These are phyloP conservation scores for Sigmodon hispidus DNA, from an alignment of 2,113 vertebrate genomes.

Conservation along the genomic window DNA sequence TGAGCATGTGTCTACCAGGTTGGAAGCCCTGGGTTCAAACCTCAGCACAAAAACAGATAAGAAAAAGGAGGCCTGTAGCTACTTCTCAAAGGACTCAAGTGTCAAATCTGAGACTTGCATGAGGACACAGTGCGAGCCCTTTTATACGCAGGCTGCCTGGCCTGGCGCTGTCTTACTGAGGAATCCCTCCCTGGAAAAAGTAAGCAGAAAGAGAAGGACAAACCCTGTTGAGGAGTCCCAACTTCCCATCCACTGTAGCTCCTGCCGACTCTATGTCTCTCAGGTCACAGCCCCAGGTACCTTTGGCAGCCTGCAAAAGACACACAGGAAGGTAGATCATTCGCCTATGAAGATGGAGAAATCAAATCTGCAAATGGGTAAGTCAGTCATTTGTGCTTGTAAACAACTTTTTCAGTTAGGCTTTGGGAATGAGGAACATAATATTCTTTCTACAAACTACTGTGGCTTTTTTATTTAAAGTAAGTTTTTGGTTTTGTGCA, in stretches of 20 bases:
- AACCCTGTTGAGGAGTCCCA: background rate
- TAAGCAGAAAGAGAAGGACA: background rate
- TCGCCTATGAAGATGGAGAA: constrained; percentile 46
- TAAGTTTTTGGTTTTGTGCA: constrained; percentile 60
- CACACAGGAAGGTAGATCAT: constrained; percentile 35
- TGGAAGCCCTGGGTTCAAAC: background rate
- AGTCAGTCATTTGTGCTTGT: constrained; percentile 30
- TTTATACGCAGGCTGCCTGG: background rate
- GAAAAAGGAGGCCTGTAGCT: background rate
- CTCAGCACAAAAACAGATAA: background rate
- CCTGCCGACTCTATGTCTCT: background rate
- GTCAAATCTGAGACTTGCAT: background rate
- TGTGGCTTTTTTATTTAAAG: constrained; percentile 71
- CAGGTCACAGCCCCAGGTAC: constrained; percentile 49
- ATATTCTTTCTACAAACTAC: constrained; percentile 53
- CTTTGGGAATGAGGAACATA: constrained; percentile 47
- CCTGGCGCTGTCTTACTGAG: background rate
- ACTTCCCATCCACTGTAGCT: background rate
- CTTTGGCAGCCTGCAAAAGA: constrained; percentile 10
- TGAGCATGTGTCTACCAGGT: too few relatives aligned
- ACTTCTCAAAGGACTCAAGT: background rate
- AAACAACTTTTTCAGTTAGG: constrained; percentile 62
- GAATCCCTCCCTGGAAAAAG: background rate
- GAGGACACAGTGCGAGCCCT: background rate
- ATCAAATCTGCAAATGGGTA: constrained; percentile 10